Conservation (phyloP, 1,140 invertebrate genomes). For the Lordiphosa stackelbergi region DNA sequence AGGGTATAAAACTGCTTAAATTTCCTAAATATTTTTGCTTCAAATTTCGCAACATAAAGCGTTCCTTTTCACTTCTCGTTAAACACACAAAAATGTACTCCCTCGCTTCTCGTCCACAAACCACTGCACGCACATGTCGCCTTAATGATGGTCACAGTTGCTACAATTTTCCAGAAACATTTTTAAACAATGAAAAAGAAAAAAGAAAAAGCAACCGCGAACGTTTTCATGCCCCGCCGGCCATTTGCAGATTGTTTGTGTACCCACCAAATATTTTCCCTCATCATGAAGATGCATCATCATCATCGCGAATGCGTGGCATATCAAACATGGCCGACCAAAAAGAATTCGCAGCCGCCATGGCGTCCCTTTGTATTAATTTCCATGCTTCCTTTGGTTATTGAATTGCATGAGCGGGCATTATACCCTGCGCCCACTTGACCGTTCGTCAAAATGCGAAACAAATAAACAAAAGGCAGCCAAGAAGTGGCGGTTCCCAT, state of each 20-base stretch:
- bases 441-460: conserved; percentile 44
- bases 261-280: conserved; percentile 30
- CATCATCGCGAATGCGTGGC: conserved; percentile 13
- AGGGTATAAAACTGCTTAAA: too few relatives aligned
- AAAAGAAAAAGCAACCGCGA: conserved; percentile 32
- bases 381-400: conserved; percentile 64
- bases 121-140: conserved; percentile 40
- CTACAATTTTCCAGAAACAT: conserved; percentile 47
- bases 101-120: too few relatives aligned
- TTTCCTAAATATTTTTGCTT: too few relatives aligned
- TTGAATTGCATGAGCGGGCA: conserved; percentile 43
- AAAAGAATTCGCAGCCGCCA: conserved; percentile 25
- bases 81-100: too few relatives aligned
- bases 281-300: conserved; percentile 1
- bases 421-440: conserved; percentile 7
- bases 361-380: conserved; percentile 61
- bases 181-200: conserved; percentile 40
- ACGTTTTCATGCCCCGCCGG: conserved; percentile 32
- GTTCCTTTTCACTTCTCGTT: too few relatives aligned
- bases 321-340: conserved; percentile 15
- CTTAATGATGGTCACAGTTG: conserved; percentile 51
- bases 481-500: conserved; percentile 37
- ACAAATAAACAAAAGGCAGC: conserved; percentile 64
- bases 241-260: conserved; percentile 29
- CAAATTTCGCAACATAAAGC: too few relatives aligned